Evolutionary conservation across 2,888 invertebrate species (phyloP).

Genomic region (Calameuta pallipes): DNA sequence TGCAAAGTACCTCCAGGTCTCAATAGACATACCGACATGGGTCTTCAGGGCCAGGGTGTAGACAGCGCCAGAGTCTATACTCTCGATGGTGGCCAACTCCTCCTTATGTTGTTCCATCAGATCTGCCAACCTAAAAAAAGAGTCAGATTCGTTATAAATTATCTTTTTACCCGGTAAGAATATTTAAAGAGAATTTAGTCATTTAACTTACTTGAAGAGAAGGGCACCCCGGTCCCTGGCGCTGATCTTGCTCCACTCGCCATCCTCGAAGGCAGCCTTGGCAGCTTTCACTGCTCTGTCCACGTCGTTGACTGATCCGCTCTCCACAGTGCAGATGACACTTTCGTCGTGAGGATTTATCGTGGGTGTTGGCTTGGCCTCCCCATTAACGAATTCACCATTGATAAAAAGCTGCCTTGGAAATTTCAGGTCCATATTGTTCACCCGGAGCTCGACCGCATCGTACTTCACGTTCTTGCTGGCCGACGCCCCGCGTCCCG

Average conservation of each 20-base stretch:
- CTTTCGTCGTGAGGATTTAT: constrained; percentile 90
- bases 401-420: constrained; percentile 93
- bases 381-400: constrained; percentile 88
- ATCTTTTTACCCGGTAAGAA: background rate
- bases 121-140: constrained; percentile 81
- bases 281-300: constrained; percentile 90
- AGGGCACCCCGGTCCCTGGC: constrained; percentile 89
- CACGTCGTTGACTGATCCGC: constrained; percentile 84
- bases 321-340: constrained; percentile 79
- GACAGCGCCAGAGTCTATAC: constrained; percentile 94
- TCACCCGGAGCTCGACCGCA: constrained; percentile 80
- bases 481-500: constrained; percentile 73
- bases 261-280: constrained; percentile 85
- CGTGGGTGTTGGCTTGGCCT: constrained; percentile 70
- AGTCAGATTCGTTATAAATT: background rate
- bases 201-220: constrained; percentile 76
- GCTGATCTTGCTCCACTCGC: constrained; percentile 95
- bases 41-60: constrained; percentile 97
- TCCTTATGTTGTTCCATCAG: constrained; percentile 95
- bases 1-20: constrained; percentile 96
- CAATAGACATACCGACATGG: constrained; percentile 97
- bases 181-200: background rate
- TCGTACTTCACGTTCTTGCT: constrained; percentile 75
- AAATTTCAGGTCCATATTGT: constrained; percentile 86
- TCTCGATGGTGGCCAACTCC: constrained; percentile 94